Evolutionary conservation across 2,888 invertebrate genomes (phyloP).

Genomic region (Unio delphinus): DNA sequence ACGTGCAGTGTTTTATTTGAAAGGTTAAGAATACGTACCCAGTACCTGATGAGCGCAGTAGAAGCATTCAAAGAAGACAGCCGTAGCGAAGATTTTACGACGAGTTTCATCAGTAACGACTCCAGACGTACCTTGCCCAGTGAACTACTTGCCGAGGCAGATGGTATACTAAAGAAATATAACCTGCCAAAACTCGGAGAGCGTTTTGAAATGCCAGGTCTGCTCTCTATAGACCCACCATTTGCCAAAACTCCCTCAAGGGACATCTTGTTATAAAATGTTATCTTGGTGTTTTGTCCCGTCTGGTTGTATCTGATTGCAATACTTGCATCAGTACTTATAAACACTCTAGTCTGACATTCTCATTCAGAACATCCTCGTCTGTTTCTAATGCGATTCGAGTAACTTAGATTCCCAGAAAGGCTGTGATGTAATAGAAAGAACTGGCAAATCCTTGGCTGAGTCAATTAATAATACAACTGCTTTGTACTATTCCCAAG

Average conservation of each 20-base stretch:
- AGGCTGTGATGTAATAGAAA: too few relatives aligned
- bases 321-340: too few relatives aligned
- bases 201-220: constrained; percentile 53
- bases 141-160: constrained; percentile 54
- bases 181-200: constrained; percentile 60
- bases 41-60: constrained; percentile 49
- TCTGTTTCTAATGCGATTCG: too few relatives aligned
- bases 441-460: too few relatives aligned
- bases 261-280: constrained; percentile 13
- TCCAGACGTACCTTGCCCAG: constrained; percentile 43
- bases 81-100: constrained; percentile 37
- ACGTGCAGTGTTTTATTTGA: constrained; percentile 53
- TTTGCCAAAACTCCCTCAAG: constrained; percentile 35
- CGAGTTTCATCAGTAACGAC: constrained; percentile 35
- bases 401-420: too few relatives aligned
- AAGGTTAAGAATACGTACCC: constrained; percentile 49
- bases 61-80: constrained; percentile 58
- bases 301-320: too few relatives aligned
- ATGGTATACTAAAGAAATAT: constrained; percentile 54
- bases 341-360: too few relatives aligned
- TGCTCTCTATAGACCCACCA: constrained; percentile 43
- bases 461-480: too few relatives aligned
- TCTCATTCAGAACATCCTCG: too few relatives aligned
- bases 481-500: too few relatives aligned
- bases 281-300: too few relatives aligned